Percentiles rank a stretch among this genome's conserved stretches.
Evolutionary conservation across 2,888 invertebrate species (phyloP).

Genomic region (Iselma pallidipennis): DNA sequence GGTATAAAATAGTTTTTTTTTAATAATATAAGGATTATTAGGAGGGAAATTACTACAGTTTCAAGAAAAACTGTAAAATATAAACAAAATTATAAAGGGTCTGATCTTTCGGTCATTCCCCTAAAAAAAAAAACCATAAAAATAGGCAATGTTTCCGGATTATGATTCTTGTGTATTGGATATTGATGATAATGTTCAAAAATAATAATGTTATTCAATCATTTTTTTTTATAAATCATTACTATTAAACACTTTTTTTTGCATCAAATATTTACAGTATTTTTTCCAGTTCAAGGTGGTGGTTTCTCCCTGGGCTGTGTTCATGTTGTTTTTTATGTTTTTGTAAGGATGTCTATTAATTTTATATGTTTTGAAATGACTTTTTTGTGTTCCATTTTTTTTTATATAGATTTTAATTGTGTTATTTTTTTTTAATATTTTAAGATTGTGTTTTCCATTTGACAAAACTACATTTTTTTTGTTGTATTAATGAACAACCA

Average conservation of each 20-base stretch:
- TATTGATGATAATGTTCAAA: constrained; percentile 19
- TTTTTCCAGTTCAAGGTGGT: constrained; percentile 34
- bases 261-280: constrained; percentile 25
- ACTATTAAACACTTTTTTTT: constrained; percentile 22
- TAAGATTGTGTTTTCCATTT: constrained; percentile 19
- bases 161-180: constrained; percentile 21
- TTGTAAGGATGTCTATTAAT: too few species aligned
- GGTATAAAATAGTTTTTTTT: neutral
- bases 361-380: too few species aligned
- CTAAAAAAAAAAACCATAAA: neutral
- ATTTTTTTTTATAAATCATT: constrained; percentile 21
- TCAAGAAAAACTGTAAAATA: neutral
- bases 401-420: constrained; percentile 26
- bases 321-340: too few species aligned
- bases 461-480: neutral
- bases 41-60: neutral
- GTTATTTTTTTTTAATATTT: constrained; percentile 25
- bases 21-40: too few species aligned
- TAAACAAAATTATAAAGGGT: too few species aligned
- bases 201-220: constrained; percentile 16
- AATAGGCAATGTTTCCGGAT: constrained; percentile 28
- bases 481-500: neutral
- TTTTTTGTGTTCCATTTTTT: constrained; percentile 29
- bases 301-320: constrained; percentile 22
- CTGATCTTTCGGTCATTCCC: too few species aligned